Base-by-base conservation (phyloP, 2,797 vertebrate species). In the Microctenopoma lineatum region DNA sequence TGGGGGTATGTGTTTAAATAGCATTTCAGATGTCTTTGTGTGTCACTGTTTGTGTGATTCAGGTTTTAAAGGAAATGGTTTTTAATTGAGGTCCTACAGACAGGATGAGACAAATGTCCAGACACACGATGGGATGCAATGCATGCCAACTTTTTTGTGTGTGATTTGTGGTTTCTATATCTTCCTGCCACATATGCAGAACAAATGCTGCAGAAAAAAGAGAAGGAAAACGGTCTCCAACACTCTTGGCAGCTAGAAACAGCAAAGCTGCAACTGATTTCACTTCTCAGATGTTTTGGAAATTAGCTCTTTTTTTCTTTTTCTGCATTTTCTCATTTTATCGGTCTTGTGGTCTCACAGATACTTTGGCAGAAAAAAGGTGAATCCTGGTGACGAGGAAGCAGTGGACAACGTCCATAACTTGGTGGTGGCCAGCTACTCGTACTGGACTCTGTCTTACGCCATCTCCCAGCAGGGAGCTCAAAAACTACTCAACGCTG, bases 301-400 rank as follows among this genome's bases (percentile, higher is more conserved):
- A 26, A 21, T 34, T 32, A 3, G 21, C 21, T 21, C 18, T 9
- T 59, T 12, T 54, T 36, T 71, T 48, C 3, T 18, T 51, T 34
- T 56, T 41, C 5, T 4, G 1, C 3, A 0, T 47, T 3, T 8
- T 44, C 32, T 27, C 6, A 18, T 32, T 53, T 18, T 29, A 29
- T 56, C n/a, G 2, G 39, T 4, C 3, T 52, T 36, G 25, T 38
- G 14, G 71, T 54, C 34, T 54, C 59, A 0, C 88, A 99, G 98
- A 89, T 99, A 99, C 90, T 90, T 99, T 0, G 97, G 98, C 59
- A 95, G 98, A 82, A 99, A 99, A 87, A 96, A 97, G 86, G 96
- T 99, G 87, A 97, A 96, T 0, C 92, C 92, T 0, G 93, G 89
- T n/a, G 91, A 95, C 0, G 97, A 99, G 80, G 88, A 65, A 2